Base-by-base conservation (phyloP, 1,140 invertebrate species). In the Drosophila sucinea region DNA sequence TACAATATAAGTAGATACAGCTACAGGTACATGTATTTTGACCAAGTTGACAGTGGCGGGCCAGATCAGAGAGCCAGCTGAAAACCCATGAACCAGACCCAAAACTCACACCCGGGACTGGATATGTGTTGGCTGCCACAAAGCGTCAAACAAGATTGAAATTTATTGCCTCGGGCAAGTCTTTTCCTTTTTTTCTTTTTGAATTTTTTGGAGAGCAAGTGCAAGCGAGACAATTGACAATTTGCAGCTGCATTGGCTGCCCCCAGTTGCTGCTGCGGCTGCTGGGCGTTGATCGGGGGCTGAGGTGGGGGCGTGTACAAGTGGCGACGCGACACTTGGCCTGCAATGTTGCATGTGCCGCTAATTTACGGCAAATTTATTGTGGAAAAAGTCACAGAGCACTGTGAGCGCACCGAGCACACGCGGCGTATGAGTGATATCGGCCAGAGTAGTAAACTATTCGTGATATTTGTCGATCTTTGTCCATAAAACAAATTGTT, bases 331-430 rank as follows among this genome's bases (percentile, higher is more conserved):
- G 84, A 87, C 84, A 83, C 78, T 87, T 89, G 80, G 84, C 80
- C 80, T 60, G 40, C 75, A 67, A 62, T 71, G 69, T 81, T 81
- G 74, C 84, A 91, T 91, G 89, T 83, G 82, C 82, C 77, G 90
- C 90, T 91, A 91, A 91, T 91, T 91, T 91, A 83, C 81, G 64
- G 85, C 90, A 90, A 91, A 90, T 90, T 91, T 90, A 90, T 51
- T 90, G 79, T 65, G 64, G 56, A 74, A 38, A 25, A 8, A 41
- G 40, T 23, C 29, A 35, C 11, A 35, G 38, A n/a, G 33, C 7
- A 38, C 70, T 38, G 33, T 60, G 56, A 69, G 63, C 8, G 7
- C 7, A 38, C 29, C 1, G 44, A 30, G 40, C 60, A 0, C 58
- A 86, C 57, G 65, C 55, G 84, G 70, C 84, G 84, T 78, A 89